Conservation (phyloP, 2,888 invertebrate species). For the Leptinotarsa haldemani region DNA sequence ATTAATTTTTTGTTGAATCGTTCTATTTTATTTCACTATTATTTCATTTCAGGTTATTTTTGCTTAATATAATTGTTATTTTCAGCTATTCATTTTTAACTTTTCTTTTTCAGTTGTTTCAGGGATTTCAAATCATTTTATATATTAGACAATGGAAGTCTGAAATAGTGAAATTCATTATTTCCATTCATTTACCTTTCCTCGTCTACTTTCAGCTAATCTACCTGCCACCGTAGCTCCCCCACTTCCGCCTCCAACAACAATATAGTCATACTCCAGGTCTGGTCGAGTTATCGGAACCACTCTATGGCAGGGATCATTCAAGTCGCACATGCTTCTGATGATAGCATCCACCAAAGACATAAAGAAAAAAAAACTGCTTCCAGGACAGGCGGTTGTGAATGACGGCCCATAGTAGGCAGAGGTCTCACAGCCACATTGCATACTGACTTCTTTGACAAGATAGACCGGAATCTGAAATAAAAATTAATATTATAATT, state of each 20-base stretch:
- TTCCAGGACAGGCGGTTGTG: constrained; percentile 68
- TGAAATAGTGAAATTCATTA: too few relatives aligned
- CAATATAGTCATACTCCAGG: constrained; percentile 55
- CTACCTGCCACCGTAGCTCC: constrained; percentile 73
- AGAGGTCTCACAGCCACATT: constrained; percentile 25
- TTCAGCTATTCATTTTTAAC: too few relatives aligned
- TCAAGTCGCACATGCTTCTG: constrained; percentile 67
- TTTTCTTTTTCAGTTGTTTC: too few relatives aligned
- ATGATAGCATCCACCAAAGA: constrained; percentile 71
- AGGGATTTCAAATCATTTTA: too few relatives aligned
- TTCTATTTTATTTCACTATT: too few relatives aligned
- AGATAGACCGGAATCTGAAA: constrained; percentile 26
- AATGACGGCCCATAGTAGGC: constrained; percentile 67
- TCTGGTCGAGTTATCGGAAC: constrained; percentile 64
- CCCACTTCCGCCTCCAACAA: constrained; percentile 74
- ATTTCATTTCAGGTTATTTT: too few relatives aligned
- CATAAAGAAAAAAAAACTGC: constrained; percentile 73
- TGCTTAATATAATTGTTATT: too few relatives aligned
- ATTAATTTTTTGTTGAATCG: too few relatives aligned
- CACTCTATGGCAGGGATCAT: constrained; percentile 72
- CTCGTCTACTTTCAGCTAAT: constrained; percentile 72
- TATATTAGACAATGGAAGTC: too few relatives aligned
- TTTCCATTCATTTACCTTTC: constrained; percentile 48
- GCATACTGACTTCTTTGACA: constrained; percentile 28
- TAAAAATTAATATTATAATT: too few relatives aligned